Base-by-base conservation (phyloP, 2,888 invertebrate genomes). In the Chromoteleia sp. region DNA sequence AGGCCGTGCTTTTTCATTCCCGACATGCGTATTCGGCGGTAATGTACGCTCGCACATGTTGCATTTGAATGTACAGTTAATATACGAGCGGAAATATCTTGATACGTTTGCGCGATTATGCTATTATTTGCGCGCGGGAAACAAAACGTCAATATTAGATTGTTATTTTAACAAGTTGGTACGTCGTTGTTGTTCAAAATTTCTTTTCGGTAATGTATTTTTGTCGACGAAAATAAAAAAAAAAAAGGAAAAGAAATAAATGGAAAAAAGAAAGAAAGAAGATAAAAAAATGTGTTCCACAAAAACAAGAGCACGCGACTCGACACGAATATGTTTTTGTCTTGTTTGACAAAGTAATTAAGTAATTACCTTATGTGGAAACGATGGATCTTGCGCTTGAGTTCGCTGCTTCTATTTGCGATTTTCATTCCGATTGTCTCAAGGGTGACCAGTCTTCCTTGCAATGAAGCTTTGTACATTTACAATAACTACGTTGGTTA, bases 41-140 rank as follows among this genome's bases (percentile, higher is more conserved):
- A 75, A 75, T 76, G 33, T 52, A 68, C 58, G 59, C 14, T 76
- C 75, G 67, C 75, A 76, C 75, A 68, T 76, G 75, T 76, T 76
- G 75, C 75, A 65, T 67, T 76, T 59, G 67, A 76, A 76, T 68
- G 52, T 12, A 59, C 58, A 43, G 30, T 67, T 76, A 68, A 76
- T 76, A 76, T 68, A 68, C 75, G 75, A 58, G 75, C 67, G 75
- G 75, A 76, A 76, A 58, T 76, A 76, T 76, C 75, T 76, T 76
- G 75, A 76, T 76, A 76, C 65, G 67, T 75, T 75, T 67, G 75
- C 75, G 17, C 75, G 75, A 75, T 75, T 75, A 75, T 75, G 58
- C 21, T 58, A 75, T 75, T 67, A 75, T 65, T 65, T 48, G 56
- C 63, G 15, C 48, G 54, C 30, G 73, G 33, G 45, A 73, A 63